These are phyloP conservation scores for Chaunax sp. DNA, from an alignment of 2,797 vertebrate species.

Conservation along the genomic window DNA sequence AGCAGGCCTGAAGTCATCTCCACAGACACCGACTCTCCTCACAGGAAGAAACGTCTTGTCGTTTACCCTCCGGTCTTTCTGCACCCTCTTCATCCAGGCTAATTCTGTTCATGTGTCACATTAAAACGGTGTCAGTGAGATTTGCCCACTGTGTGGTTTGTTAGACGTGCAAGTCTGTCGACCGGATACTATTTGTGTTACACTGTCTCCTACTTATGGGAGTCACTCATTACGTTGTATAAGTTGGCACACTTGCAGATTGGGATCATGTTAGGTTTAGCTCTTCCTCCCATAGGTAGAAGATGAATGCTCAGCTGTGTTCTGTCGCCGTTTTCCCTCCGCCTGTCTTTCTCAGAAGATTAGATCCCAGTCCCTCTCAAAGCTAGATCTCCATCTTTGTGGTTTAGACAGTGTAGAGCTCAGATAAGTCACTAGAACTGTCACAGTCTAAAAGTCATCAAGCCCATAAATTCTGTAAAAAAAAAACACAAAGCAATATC, in stretches of 20 bases:
- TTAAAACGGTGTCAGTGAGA: conserved; percentile 33
- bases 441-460: conserved; percentile 7
- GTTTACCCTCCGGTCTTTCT: conserved; percentile 5
- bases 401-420: background rate
- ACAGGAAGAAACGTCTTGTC: conserved; percentile 59
- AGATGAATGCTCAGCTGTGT: conserved; percentile 64
- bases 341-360: conserved; percentile 22
- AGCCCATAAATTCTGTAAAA: background rate
- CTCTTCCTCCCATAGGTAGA: conserved; percentile 60
- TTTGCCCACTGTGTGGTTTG: conserved; percentile 53
- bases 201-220: conserved; percentile 49
- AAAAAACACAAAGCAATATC: conserved; percentile 9
- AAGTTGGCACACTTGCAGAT: conserved; percentile 65
- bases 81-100: conserved; percentile 21
- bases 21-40: conserved; percentile 48
- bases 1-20: conserved; percentile 48
- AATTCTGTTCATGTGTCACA: conserved; percentile 34
- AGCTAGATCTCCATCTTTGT: conserved; percentile 15
- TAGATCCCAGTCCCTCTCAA: conserved; percentile 34
- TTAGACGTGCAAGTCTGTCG: conserved; percentile 43
- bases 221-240: conserved; percentile 64
- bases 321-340: conserved; percentile 23
- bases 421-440: conserved; percentile 5
- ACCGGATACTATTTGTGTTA: conserved; percentile 50
- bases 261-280: conserved; percentile 62